These are phyloP conservation scores for Heteronetta atricapilla DNA, from an alignment of 2,113 vertebrate species.

Conservation along the genomic window DNA sequence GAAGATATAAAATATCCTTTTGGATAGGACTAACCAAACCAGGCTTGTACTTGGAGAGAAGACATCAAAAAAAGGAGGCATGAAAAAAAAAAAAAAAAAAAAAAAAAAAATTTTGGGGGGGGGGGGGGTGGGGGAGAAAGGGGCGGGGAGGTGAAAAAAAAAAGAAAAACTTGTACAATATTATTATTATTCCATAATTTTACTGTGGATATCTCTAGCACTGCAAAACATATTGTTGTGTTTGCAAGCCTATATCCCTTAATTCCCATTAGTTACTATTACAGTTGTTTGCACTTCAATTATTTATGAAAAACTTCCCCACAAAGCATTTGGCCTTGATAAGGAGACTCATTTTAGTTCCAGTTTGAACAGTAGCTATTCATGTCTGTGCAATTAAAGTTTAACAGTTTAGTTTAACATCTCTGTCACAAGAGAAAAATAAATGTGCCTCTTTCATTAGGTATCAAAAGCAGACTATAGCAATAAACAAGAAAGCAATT, in stretches of 20 bases:
- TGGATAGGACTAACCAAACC: background rate
- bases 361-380: background rate
- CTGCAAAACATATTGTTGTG: constrained; percentile 27
- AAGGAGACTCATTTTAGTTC: constrained; percentile 46
- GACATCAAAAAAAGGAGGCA: background rate
- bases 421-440: constrained; percentile 40
- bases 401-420: constrained; percentile 27
- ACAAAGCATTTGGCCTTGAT: constrained; percentile 54
- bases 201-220: background rate
- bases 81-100: background rate
- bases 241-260: constrained; percentile 1
- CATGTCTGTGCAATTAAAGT: constrained; percentile 47
- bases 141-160: background rate
- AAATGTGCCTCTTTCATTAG: constrained; percentile 55
- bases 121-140: too few species aligned
- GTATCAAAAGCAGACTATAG: constrained; percentile 42
- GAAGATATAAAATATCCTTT: background rate
- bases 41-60: background rate
- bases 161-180: background rate
- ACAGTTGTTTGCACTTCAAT: constrained; percentile 49
- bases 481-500: constrained; percentile 56
- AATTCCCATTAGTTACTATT: constrained; percentile 47
- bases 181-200: background rate
- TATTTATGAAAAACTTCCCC: constrained; percentile 51
- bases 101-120: background rate